Evolutionary conservation across 2,113 vertebrate genomes (phyloP), one percentile per base, ranked within the genome.

Genomic region (Malurus melanocephalus): DNA sequence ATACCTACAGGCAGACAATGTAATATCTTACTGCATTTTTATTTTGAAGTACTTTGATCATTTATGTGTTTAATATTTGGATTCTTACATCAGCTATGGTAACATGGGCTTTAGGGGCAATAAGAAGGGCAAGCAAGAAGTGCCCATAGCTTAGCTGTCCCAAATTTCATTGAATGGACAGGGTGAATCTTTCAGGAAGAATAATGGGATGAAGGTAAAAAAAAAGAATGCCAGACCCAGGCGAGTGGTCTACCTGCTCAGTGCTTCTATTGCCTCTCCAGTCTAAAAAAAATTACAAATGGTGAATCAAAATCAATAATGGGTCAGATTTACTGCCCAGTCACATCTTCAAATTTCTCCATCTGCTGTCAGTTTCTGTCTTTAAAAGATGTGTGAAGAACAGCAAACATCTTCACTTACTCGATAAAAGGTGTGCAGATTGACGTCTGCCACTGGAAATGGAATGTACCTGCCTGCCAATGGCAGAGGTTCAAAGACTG

Each of bases 301-400:
- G 19, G 13, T 42, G 27, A 88, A 86, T 42, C 0, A 0, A 74
- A 83, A 72, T 49, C 62, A 76, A 13, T 21, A 46, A 7, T 20
- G 14, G 24, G 27, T 4, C 57, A 91, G 69, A 86, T 90, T 89
- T 88, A 86, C 51, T 81, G 38, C n/a, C 28, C 35, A 57, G 26
- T 27, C 2, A 1, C 4, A 1, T 81, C 88, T 75, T 68, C 92
- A 61, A 68, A 89, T 89, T 74, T 80, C 57, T 74, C 42, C 30
- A 55, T 27, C 33, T 69, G 30, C 40, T 92, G 67, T 71, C 85
- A 84, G 18, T 84, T 72, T 69, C 11, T 81, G 46, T 68, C 74
- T 65, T 72, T 81, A 75, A 83, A 77, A 83, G 46, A 32, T 52
- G 33, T 38, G 57, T 80, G 46, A 80, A 78, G 53, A 91, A 46